Evolutionary conservation across 2,888 invertebrate species (phyloP), one percentile per base, ranked within the genome.

Genomic region (Noctua pronuba): DNA sequence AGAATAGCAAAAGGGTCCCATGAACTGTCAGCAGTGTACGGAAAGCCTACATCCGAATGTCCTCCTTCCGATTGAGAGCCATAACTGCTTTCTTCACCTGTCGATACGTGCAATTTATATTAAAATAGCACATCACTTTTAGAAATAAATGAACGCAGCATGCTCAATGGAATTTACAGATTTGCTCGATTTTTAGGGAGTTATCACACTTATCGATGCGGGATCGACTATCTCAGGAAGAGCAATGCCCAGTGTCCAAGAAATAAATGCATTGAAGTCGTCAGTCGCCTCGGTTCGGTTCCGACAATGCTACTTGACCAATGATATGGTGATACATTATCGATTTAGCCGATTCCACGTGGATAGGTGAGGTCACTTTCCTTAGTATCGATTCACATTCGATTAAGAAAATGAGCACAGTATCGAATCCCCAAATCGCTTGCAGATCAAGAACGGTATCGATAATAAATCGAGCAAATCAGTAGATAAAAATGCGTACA

Each of bases 1-100:
- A 98, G 95, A 86, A 98, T 97, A 68, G 98, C 97, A 79, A 98
- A 98, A 0, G 98, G 98, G 76, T 97, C 97, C 96, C 97, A 97
- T 13, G 98, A 98, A 88, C 98, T 97, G 87, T 97, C 97, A 2
- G 97, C 97, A 6, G 96, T 95, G 66, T 95, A 95, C 65, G 96
- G 95, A 84, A 97, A 97, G 4, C 93, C 94, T 46, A 95, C 95
- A 75, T 97, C 97, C 0, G 97, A 97, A 88, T 97, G 97, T 0
- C 97, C 97, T 65, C 97, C 97, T 84, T 98, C 98, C 8, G 98
- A 95, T 86, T 98, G 98, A 0, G 98, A 98, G 88, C 98, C 98
- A 91, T 98, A 98, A 92, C 98, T 98, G 93, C 98, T 98, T 89
- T 98, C 98, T 91, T 98, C 98, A 90, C 97, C 97, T 97, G 88